phyloP scores from a whole-genome alignment of 2,888 invertebrate species.

The Cantharis nigra region DNA sequence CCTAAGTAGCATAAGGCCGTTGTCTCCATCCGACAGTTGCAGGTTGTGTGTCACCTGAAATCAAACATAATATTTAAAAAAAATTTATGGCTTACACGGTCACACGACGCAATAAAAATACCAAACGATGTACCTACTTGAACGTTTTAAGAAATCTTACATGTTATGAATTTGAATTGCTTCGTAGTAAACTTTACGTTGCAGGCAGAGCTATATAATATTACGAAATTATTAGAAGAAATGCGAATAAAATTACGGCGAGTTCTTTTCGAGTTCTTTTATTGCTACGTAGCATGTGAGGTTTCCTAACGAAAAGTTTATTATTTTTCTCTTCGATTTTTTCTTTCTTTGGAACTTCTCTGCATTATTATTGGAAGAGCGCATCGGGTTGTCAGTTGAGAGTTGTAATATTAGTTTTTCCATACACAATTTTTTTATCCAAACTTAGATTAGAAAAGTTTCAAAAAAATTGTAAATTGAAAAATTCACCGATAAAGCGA shows the following conservation, averaged over 20 bases:
- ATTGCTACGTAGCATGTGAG: background rate
- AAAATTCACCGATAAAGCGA: background rate
- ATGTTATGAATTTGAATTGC: background rate
- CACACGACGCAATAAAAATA: background rate
- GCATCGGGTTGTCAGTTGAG: background rate
- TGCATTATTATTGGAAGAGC: background rate
- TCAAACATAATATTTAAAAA: background rate
- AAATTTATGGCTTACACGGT: background rate
- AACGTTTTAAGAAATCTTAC: background rate
- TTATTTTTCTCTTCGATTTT: background rate
- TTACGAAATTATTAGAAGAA: background rate
- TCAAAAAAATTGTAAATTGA: background rate
- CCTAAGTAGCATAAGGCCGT: slow-evolving; percentile 78
- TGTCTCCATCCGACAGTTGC: slow-evolving; percentile 85
- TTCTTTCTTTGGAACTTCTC: background rate
- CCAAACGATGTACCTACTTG: background rate
- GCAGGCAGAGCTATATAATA: background rate
- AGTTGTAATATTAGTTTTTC: background rate
- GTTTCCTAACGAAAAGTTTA: background rate
- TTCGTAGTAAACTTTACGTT: background rate
- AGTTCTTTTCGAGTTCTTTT: background rate
- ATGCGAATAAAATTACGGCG: background rate
- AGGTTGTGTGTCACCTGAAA: slow-evolving; percentile 70
- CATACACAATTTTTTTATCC: background rate
- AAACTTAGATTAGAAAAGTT: background rate